These are phyloP conservation scores for Hydrotaea cyrtoneurina DNA, from an alignment of 2,888 invertebrate species.

Conservation along the genomic window DNA sequence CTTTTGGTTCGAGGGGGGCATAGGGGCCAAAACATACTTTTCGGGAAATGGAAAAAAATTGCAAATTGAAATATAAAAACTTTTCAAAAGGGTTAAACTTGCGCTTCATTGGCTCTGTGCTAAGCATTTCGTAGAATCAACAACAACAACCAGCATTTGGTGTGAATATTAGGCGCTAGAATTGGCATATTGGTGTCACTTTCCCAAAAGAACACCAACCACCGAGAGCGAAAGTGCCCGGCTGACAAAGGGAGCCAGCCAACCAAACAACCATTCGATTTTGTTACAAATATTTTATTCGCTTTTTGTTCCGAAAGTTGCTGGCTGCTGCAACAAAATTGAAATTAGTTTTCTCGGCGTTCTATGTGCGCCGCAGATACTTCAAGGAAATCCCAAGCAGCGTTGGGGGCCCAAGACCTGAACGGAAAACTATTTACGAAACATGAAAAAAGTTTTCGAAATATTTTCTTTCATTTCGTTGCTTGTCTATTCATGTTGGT, in stretches of 20 bases:
- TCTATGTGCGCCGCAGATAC: not conserved
- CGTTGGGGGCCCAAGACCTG: not conserved
- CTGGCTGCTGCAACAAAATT: slow-evolving; percentile 8
- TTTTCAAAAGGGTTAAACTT: slow-evolving; percentile 77
- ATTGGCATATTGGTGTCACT: slow-evolving; percentile 63
- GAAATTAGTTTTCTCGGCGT: slow-evolving; percentile 26
- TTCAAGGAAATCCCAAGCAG: not conserved
- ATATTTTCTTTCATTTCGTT: not conserved
- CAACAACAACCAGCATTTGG: slow-evolving; percentile 35
- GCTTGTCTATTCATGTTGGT: not conserved
- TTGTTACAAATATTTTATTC: slow-evolving; percentile 24
- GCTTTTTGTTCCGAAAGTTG: slow-evolving; percentile 25
- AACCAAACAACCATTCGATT: slow-evolving; percentile 1
- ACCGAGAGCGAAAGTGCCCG: slow-evolving; percentile 23
- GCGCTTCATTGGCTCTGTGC: slow-evolving; percentile 70
- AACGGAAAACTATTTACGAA: not conserved
- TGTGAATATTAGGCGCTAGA: slow-evolving; percentile 57
- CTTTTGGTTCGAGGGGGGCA: slow-evolving; percentile 36
- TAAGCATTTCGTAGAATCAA: slow-evolving; percentile 48
- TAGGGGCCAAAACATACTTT: slow-evolving; percentile 31
- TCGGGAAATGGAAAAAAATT: slow-evolving; percentile 56
- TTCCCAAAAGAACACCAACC: not conserved
- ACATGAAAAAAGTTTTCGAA: not conserved
- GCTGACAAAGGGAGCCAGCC: not conserved
- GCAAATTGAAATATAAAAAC: slow-evolving; percentile 71